Conservation (phyloP, 2,888 invertebrate genomes). For the Villa cingulata region DNA sequence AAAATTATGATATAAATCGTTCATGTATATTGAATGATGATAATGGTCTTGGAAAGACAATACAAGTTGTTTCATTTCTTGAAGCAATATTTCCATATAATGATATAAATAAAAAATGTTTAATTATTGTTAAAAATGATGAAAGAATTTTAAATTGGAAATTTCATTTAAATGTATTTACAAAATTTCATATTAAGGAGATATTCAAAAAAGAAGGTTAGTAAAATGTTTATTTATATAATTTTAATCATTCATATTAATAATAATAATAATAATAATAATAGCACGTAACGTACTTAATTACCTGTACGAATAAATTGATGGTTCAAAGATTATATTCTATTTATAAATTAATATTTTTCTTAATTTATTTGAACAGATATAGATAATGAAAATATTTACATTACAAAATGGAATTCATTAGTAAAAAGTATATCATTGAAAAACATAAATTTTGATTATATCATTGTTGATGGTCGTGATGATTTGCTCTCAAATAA, state of each 20-base stretch:
- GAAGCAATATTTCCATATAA: conserved; percentile 16
- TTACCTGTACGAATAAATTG: too few relatives aligned
- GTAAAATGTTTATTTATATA: too few relatives aligned
- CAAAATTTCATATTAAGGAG: conserved; percentile 22
- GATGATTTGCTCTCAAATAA: conserved; percentile 28
- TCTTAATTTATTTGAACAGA: conserved; percentile 17
- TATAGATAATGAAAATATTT: conserved; percentile 25
- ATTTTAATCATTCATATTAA: too few relatives aligned
- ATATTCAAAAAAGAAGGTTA: conserved; percentile 23
- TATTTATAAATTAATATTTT: too few relatives aligned
- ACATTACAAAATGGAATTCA: conserved; percentile 29
- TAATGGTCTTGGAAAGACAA: conserved; percentile 30
- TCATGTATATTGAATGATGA: conserved; percentile 32
- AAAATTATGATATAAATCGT: conserved; percentile 24
- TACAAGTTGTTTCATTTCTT: conserved; percentile 24
- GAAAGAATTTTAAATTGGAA: conserved; percentile 27
- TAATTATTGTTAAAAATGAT: conserved; percentile 29
- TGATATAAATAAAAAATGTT: conserved; percentile 20
- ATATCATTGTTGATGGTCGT: conserved; percentile 29
- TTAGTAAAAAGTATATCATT: conserved; percentile 26
- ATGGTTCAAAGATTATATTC: too few relatives aligned
- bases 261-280: too few relatives aligned
- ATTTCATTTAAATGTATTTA: conserved; percentile 28
- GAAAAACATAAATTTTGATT: conserved; percentile 27
- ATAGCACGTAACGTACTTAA: too few relatives aligned